Evolutionary conservation across 2,888 invertebrate species (phyloP).

Genomic region (Listrodromus nycthemerus): DNA sequence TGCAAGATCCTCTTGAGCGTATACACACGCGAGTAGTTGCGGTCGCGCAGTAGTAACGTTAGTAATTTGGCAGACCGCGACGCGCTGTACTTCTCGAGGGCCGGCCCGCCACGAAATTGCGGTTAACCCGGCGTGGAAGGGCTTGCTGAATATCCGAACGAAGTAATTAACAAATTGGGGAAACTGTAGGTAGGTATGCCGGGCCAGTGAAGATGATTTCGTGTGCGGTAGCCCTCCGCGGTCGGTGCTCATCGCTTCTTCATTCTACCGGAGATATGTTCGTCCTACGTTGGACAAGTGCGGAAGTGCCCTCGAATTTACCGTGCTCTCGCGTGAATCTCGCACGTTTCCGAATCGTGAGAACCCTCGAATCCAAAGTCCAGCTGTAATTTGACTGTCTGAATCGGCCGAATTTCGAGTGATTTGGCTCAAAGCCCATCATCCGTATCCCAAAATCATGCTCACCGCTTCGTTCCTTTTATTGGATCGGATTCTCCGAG

Average conservation of each 20-base stretch:
- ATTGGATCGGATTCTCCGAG: slow-evolving; percentile 26
- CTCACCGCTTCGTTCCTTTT: slow-evolving; percentile 39
- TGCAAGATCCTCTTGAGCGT: slow-evolving; percentile 25
- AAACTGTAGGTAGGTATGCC: slow-evolving; percentile 60
- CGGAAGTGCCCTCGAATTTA: neutral
- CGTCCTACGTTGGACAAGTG: slow-evolving; percentile 15
- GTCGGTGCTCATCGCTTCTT: slow-evolving; percentile 51
- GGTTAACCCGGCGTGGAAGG: slow-evolving; percentile 66
- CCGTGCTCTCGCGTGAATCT: neutral
- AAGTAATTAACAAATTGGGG: slow-evolving; percentile 69
- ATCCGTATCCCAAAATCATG: slow-evolving; percentile 22
- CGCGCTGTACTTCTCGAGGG: slow-evolving; percentile 46
- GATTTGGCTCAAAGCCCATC: slow-evolving; percentile 6
- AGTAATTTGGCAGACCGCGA: slow-evolving; percentile 70
- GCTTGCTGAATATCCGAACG: slow-evolving; percentile 40
- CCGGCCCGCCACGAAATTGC: slow-evolving; percentile 69
- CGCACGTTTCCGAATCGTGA: neutral
- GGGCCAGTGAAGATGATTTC: slow-evolving; percentile 56
- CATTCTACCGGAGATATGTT: slow-evolving; percentile 34
- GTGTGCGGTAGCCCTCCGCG: slow-evolving; percentile 61
- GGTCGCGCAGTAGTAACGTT: slow-evolving; percentile 71
- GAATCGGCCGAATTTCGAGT: slow-evolving; percentile 26
- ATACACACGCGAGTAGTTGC: slow-evolving; percentile 62
- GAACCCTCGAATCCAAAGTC: neutral
- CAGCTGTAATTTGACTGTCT: neutral